Conservation (phyloP, 2,888 invertebrate species). For the Chloromyia formosa region DNA sequence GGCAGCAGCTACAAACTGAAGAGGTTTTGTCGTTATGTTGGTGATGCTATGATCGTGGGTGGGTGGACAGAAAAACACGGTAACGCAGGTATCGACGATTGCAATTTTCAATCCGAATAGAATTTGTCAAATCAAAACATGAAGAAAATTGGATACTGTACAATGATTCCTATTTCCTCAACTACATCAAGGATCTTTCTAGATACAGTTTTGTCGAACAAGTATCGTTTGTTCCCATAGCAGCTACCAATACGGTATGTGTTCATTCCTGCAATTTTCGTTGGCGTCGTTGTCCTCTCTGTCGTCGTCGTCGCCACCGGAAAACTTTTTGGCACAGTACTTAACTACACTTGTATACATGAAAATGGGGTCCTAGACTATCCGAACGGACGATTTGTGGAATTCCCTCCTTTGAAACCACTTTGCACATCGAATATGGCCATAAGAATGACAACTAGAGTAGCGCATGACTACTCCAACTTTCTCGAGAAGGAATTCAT, state of each 20-base stretch:
- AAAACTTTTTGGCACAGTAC: constrained; percentile 39
- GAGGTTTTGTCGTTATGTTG: constrained; percentile 19
- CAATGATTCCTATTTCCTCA: no score
- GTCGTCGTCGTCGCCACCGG: constrained; percentile 23
- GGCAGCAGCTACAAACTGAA: constrained; percentile 4
- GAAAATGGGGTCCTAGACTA: constrained; percentile 33
- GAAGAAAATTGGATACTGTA: no score
- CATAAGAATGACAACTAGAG: constrained; percentile 28
- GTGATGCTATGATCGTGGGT: no score
- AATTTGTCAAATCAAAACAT: no score
- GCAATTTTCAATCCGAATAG: neutral
- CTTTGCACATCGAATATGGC: neutral
- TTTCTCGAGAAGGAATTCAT: constrained; percentile 5
- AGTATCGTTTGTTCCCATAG: no score
- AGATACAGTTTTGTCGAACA: no score
- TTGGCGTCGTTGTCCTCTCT: neutral
- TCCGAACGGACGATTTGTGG: constrained; percentile 26
- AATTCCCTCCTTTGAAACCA: neutral
- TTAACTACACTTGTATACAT: constrained; percentile 41
- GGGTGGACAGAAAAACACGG: no score
- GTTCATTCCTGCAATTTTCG: neutral
- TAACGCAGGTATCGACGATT: no score
- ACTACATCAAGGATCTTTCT: no score
- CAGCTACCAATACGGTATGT: no score
- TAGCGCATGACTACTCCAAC: constrained; percentile 29